A percentile compares a stretch with the other conserved stretches of the same genome.
Evolutionary conservation across 2,888 invertebrate species (phyloP).

Genomic region (Temnothorax ravouxi): DNA sequence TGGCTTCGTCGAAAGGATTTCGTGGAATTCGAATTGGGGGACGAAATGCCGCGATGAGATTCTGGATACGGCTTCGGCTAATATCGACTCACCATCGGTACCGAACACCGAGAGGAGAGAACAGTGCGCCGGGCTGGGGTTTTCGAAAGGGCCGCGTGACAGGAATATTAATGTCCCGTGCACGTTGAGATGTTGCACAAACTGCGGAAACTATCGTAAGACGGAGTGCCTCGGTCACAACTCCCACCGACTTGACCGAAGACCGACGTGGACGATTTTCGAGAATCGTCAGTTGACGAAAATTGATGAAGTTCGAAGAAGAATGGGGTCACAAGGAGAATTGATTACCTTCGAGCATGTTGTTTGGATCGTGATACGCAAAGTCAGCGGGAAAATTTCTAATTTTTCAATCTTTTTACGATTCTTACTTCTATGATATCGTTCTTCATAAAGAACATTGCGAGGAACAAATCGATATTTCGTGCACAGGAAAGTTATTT

Average conservation of each 20-base stretch:
- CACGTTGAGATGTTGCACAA: conserved; percentile 62
- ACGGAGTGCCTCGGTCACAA: conserved; percentile 54
- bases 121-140: conserved; percentile 32
- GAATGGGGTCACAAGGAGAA: conserved; percentile 41
- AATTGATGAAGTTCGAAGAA: conserved; percentile 50
- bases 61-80: conserved; percentile 55
- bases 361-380: conserved; percentile 20
- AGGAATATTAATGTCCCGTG: conserved; percentile 69
- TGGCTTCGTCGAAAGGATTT: conserved; percentile 72
- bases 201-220: conserved; percentile 69
- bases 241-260: conserved; percentile 46
- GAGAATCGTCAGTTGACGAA: conserved; percentile 50
- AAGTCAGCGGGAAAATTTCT: conserved; percentile 21
- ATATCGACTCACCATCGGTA: conserved; percentile 65
- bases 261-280: conserved; percentile 35
- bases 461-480: conserved; percentile 60
- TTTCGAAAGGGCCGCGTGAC: conserved; percentile 52
- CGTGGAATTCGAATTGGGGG: conserved; percentile 74
- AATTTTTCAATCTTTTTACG: conserved; percentile 10
- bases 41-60: conserved; percentile 68
- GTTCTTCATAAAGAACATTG: conserved; percentile 25
- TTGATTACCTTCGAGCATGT: conserved; percentile 34
- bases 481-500: conserved; percentile 54
- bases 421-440: neutral
- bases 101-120: conserved; percentile 17